Evolutionary conservation across 1,140 invertebrate genomes (phyloP).

Genomic region (Drosophila lini): DNA sequence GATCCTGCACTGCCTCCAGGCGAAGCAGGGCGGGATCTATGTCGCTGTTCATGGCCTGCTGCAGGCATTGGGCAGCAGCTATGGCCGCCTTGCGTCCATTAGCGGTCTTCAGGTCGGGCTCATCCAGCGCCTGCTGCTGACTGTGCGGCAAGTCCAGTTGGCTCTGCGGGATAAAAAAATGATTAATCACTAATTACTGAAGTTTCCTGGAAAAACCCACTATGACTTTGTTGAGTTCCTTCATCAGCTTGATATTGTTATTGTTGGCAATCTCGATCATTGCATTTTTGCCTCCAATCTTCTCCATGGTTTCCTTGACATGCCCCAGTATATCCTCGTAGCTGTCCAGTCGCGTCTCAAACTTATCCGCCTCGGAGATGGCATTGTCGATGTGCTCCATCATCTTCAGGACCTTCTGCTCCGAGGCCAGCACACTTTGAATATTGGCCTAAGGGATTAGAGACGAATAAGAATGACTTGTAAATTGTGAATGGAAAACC

Average conservation of each 20-base stretch:
- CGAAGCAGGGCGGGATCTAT: slow-evolving; percentile 88
- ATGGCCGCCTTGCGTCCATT: slow-evolving; percentile 91
- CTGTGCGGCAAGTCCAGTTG: slow-evolving; percentile 90
- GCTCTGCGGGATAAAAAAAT: slow-evolving; percentile 78
- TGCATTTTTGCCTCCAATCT: slow-evolving; percentile 96
- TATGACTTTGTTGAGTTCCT: slow-evolving; percentile 92
- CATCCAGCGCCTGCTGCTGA: slow-evolving; percentile 89
- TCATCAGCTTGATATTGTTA: slow-evolving; percentile 92
- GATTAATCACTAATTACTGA: not conserved
- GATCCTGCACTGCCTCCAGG: slow-evolving; percentile 94
- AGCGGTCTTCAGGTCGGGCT: slow-evolving; percentile 90
- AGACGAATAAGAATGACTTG: not conserved
- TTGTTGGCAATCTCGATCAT: slow-evolving; percentile 93
- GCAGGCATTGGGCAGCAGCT: slow-evolving; percentile 91
- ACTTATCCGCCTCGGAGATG: slow-evolving; percentile 90
- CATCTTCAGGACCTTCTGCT: slow-evolving; percentile 90
- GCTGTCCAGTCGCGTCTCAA: slow-evolving; percentile 89
- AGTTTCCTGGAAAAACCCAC: slow-evolving; percentile 84
- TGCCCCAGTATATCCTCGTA: slow-evolving; percentile 93
- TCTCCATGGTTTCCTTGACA: slow-evolving; percentile 93
- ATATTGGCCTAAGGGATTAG: slow-evolving; percentile 88
- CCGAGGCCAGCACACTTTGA: slow-evolving; percentile 92
- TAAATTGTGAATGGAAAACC: not conserved
- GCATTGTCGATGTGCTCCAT: slow-evolving; percentile 94
- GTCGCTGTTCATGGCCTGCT: slow-evolving; percentile 91